Evolutionary conservation across 2,888 invertebrate species (phyloP).

Genomic region (Miltochrista miniata): DNA sequence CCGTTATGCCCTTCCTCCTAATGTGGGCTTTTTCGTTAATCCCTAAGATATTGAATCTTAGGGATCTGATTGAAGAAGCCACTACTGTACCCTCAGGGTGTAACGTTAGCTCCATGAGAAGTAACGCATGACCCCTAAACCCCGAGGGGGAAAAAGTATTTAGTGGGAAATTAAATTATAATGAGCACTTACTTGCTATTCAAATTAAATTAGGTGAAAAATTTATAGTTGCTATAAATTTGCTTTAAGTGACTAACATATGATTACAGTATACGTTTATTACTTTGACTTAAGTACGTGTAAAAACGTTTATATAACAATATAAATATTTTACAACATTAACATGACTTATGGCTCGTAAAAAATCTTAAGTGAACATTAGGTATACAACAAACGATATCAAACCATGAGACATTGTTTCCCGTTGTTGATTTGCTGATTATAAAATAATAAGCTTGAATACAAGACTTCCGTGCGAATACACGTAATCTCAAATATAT

Average conservation of each 20-base stretch:
- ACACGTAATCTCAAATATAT: slow-evolving; percentile 10
- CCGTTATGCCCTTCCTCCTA: too few species aligned
- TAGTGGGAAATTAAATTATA: too few species aligned
- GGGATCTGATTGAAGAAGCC: too few species aligned
- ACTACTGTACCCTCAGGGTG: too few species aligned
- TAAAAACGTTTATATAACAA: slow-evolving; percentile 1
- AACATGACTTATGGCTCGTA: slow-evolving; percentile 1
- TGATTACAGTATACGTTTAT: slow-evolving; percentile 1
- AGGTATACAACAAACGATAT: slow-evolving; percentile 20
- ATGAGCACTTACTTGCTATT: neutral
- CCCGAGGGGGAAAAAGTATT: too few species aligned
- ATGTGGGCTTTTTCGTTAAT: too few species aligned
- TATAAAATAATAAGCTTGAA: slow-evolving; percentile 26
- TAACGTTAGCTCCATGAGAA: too few species aligned
- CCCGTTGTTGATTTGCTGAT: slow-evolving; percentile 26
- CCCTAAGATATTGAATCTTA: too few species aligned
- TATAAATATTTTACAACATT: slow-evolving; percentile 5
- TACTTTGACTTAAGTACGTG: slow-evolving; percentile 1
- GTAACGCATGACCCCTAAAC: too few species aligned
- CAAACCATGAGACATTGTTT: slow-evolving; percentile 3
- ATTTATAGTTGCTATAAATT: slow-evolving; percentile 15
- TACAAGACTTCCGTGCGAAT: slow-evolving; percentile 33
- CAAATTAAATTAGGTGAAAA: slow-evolving; percentile 14
- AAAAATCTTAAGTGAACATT: slow-evolving; percentile 15
- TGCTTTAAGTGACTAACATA: slow-evolving; percentile 15